Evolutionary conservation across 2,888 invertebrate species (phyloP).

Genomic region (Camptogramma bilineatum): DNA sequence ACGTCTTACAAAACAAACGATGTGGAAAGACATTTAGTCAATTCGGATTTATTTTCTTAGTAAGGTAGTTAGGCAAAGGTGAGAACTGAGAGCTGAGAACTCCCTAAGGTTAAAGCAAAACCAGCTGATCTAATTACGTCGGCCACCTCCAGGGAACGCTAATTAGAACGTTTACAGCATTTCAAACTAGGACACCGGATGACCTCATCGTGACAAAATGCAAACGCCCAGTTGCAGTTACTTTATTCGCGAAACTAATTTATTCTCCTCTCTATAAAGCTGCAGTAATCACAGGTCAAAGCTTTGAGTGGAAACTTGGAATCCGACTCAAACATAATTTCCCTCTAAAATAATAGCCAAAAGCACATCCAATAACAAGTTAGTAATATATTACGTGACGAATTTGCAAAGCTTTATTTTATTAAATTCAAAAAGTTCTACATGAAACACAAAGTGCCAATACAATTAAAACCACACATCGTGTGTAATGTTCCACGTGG

Average conservation of each 20-base stretch:
- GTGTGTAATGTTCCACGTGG: background rate
- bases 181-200: slow-evolving; percentile 19
- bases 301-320: background rate
- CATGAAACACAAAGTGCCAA: background rate
- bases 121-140: slow-evolving; percentile 32
- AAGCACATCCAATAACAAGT: too few species aligned
- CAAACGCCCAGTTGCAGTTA: background rate
- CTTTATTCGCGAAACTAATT: background rate
- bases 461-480: background rate
- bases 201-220: slow-evolving; percentile 6
- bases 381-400: background rate
- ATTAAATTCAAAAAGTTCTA: background rate
- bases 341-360: too few species aligned
- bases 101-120: slow-evolving; percentile 11
- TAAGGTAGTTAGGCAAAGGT: background rate
- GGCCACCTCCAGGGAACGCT: slow-evolving; percentile 22
- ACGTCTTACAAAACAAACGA: too few species aligned
- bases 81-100: slow-evolving; percentile 6
- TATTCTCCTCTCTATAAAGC: background rate
- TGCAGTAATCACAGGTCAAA: background rate
- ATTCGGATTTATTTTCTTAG: too few species aligned
- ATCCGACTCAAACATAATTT: too few species aligned
- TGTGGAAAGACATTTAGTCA: too few species aligned
- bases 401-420: background rate
- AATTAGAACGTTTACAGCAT: slow-evolving; percentile 33